Conservation (phyloP, 2,113 vertebrate species). For the Sigmodon hispidus region DNA sequence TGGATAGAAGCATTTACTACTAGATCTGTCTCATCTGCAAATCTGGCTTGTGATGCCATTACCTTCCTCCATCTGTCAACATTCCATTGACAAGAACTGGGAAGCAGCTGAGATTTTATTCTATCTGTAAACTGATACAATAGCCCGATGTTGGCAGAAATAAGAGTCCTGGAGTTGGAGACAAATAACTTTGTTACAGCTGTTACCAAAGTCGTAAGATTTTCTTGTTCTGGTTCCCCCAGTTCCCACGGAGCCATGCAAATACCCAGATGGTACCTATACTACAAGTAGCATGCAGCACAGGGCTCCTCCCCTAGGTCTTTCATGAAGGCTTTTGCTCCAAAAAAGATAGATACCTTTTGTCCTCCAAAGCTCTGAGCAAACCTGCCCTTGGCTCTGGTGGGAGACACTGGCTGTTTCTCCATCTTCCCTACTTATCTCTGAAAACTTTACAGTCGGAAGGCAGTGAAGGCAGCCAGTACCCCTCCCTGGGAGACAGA, state of each 20-base stretch:
- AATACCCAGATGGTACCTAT: not conserved
- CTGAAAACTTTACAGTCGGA: slow-evolving; percentile 15
- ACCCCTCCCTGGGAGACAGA: not conserved
- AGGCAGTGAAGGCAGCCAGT: slow-evolving; percentile 23
- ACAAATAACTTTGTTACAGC: slow-evolving; percentile 16
- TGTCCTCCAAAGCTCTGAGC: not conserved
- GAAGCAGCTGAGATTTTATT: not conserved
- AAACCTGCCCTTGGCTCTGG: slow-evolving; percentile 30
- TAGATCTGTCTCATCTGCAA: not conserved
- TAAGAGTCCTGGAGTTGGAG: not conserved
- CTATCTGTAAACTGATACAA: not conserved
- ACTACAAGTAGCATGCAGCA: not conserved
- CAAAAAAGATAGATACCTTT: not conserved
- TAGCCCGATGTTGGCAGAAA: slow-evolving; percentile 17
- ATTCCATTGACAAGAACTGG: not conserved
- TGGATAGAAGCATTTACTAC: slow-evolving; percentile 6
- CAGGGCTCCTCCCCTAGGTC: not conserved
- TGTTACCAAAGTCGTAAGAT: not conserved
- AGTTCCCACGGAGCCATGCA: not conserved
- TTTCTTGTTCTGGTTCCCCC: slow-evolving; percentile 26
- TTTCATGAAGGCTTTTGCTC: not conserved
- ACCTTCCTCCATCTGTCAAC: not conserved
- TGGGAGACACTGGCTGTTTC: not conserved
- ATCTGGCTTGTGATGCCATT: not conserved
- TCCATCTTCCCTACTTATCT: not conserved